phyloP scores from a whole-genome alignment of 2,113 vertebrate species.

The Pontoporia blainvillei region DNA sequence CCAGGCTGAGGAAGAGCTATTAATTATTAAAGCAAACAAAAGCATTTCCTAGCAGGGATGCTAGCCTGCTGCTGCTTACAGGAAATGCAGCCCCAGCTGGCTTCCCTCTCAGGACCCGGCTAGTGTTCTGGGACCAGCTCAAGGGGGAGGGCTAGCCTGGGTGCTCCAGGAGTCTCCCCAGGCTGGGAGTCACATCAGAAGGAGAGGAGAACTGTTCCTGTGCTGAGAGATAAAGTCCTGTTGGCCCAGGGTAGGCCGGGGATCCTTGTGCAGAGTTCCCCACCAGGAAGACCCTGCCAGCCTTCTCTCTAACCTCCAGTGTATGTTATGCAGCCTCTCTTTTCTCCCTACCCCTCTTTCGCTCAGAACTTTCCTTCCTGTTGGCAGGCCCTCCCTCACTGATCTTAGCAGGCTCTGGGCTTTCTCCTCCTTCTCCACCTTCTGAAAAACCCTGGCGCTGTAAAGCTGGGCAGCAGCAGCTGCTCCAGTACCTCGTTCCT shows the following conservation, averaged over 20 bases:
- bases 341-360: not conserved
- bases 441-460: not conserved
- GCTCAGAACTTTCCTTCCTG: not conserved
- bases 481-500: not conserved
- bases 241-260: not conserved
- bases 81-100: slow-evolving; percentile 66
- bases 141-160: not conserved
- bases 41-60: slow-evolving; percentile 74
- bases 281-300: not conserved
- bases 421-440: not conserved
- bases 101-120: slow-evolving; percentile 19
- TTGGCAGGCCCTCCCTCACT: not conserved
- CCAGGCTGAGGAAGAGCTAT: slow-evolving; percentile 60
- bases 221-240: not conserved
- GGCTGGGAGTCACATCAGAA: not conserved
- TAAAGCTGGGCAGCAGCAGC: not conserved
- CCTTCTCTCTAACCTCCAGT: not conserved
- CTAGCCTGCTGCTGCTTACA: slow-evolving; percentile 65
- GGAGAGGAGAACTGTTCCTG: not conserved
- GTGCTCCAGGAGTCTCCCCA: not conserved
- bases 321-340: not conserved
- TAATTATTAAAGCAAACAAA: slow-evolving; percentile 75
- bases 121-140: not conserved
- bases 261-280: not conserved
- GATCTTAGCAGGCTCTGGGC: not conserved